These are phyloP conservation scores for Drosophila kambysellisi DNA, from an alignment of 2,888 invertebrate species.

Conservation along the genomic window DNA sequence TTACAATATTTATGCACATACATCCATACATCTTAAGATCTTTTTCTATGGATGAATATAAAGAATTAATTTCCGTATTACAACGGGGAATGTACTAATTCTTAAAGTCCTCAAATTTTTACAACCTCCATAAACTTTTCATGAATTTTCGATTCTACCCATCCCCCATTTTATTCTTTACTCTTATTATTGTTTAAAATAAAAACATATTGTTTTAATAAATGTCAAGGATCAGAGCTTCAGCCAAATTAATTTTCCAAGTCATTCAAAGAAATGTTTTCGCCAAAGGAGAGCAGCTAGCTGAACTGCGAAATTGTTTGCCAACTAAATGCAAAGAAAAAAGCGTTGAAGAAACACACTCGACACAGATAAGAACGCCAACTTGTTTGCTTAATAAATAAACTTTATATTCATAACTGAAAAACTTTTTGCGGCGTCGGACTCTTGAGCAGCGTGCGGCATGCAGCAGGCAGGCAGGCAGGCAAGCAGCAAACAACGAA, in stretches of 20 bases:
- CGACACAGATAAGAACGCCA: constrained; percentile 70
- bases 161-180: background rate
- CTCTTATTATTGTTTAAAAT: background rate
- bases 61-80: background rate
- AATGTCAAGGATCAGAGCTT: constrained; percentile 10
- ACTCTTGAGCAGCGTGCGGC: constrained; percentile 25
- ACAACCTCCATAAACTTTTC: background rate
- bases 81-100: background rate
- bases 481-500: constrained; percentile 13
- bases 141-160: background rate
- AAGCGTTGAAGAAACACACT: constrained; percentile 46
- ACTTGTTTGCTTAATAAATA: constrained; percentile 81
- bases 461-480: background rate
- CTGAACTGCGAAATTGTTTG: constrained; percentile 68
- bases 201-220: constrained; percentile 17
- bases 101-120: background rate
- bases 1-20: background rate
- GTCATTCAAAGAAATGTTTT: constrained; percentile 36
- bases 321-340: constrained; percentile 37
- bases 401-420: constrained; percentile 80
- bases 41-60: background rate
- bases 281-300: constrained; percentile 38
- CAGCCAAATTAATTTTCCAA: constrained; percentile 51
- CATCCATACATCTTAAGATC: background rate
- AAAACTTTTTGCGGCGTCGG: constrained; percentile 67